A percentile compares a stretch with the other conserved stretches of the same genome.
Evolutionary conservation across 2,888 invertebrate genomes (phyloP).

Genomic region (Venusia cambrica): DNA sequence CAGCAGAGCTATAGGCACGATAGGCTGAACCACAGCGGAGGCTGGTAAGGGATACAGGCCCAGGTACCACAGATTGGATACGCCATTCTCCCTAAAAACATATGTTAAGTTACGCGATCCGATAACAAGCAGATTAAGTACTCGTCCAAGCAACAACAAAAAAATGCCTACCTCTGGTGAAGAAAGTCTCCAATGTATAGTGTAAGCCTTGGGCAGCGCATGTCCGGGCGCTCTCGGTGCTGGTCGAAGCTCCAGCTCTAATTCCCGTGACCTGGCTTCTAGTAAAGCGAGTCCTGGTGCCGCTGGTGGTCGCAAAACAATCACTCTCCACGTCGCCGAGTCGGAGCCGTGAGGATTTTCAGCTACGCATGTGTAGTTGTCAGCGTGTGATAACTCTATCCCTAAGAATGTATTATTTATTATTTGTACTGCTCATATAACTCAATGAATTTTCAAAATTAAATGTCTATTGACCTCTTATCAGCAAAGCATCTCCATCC

Average conservation of each 20-base stretch:
- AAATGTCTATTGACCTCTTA: constrained; percentile 85
- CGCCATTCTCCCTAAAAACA: constrained; percentile 84
- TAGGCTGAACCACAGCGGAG: constrained; percentile 93
- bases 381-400: constrained; percentile 85
- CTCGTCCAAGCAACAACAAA: no score
- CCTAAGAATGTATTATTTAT: no score
- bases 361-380: constrained; percentile 90
- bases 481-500: constrained; percentile 84
- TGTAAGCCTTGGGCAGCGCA: constrained; percentile 80
- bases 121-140: neutral
- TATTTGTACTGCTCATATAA: no score
- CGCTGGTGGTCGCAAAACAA: constrained; percentile 87
- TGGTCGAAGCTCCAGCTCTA: constrained; percentile 65
- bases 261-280: constrained; percentile 63
- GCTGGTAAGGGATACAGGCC: constrained; percentile 82
- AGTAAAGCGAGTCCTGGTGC: constrained; percentile 84
- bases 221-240: constrained; percentile 62
- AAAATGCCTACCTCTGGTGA: constrained; percentile 83
- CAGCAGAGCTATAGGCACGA: constrained; percentile 89
- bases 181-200: constrained; percentile 84
- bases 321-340: constrained; percentile 88
- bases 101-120: no score
- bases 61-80: constrained; percentile 70
- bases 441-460: no score
- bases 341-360: constrained; percentile 93